Base-by-base conservation (phyloP, 2,113 vertebrate genomes). In the Zonotrichia leucophrys region DNA sequence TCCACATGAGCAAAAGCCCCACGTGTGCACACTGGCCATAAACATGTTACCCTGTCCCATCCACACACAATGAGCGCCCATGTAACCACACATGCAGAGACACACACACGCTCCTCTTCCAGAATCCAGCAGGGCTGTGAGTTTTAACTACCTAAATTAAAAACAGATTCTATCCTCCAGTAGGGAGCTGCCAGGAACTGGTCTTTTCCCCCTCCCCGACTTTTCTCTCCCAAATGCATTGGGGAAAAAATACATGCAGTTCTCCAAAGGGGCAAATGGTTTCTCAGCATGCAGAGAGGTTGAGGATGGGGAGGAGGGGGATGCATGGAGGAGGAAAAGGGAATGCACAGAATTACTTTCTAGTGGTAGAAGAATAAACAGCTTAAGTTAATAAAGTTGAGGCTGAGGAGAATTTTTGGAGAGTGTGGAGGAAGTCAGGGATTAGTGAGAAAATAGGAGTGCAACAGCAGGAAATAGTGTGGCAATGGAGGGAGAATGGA, bases 141-240 rank as follows among this genome's bases (percentile, higher is more conserved):
- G 86, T 95, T 96, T 96, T 92, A 97, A 92, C 94, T 93, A 90
- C 88, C 94, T 92, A 96, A 97, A 97, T 97, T 91, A 95, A 96
- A 96, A 96, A 15, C 97, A 97, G 95, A 97, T 82, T 87, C 8
- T 2, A 30, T 82, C 44, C 78, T 92, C 72, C 14, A 7, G 87
- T 68, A 86, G 55, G 92, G 87, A 96, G 53, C 35, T 80, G 94
- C 88, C 94, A 82, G 63, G 47, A 95, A 73, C 84, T 88, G 5
- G 2, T 23, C 56, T 63, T 63, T 47, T 31, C 35, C 53, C 27
- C 49, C 25, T 21, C 25, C 53, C 39, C 5, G 30, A 46, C 28
- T 95, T 83, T 80, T 87, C 62, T 81, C 25, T 95, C 68, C 49
- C 74, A 76, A 88, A 89, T n/a, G 37, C 53, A 55, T 6, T 15